Evolutionary conservation across 2,888 invertebrate species (phyloP), one percentile per base, ranked within the genome.

Genomic region (Aproaerema taeniolella): DNA sequence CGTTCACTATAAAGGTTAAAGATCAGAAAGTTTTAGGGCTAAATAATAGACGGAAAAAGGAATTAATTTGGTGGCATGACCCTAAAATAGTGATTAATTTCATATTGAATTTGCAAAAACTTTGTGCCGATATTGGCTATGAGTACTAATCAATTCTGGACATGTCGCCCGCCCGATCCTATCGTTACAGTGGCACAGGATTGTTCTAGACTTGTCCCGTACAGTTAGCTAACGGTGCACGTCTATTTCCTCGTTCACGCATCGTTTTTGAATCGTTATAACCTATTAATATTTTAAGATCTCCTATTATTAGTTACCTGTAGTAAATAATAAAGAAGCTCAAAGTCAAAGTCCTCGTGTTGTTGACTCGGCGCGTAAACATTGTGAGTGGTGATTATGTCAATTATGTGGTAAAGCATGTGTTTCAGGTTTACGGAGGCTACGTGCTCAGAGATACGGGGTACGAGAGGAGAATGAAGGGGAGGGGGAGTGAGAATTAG

Each of bases 141-240:
- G 4, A 4, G 20, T 26, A 26, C 44, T 73, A 56, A 79, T 80
- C 64, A 75, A 82, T 82, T 72, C 81, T 75, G 71, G 70, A 77
- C 78, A 58, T 76, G 80, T 77, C 73, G 67, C 61, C 55, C 73
- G 67, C 60, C 55, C 56, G 73, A 73, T 75, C 58, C 67, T 69
- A 75, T 72, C 74, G 67, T 52, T 60, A 49, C 3, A 53, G 58
- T 61, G 57, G 68, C 70, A 52, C 67, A 80, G 82, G 80, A 81
- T 74, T 76, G 74, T 83, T 82, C 81, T 82, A 82, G 81, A 72
- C 79, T 69, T 75, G 61, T 67, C 67, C 63, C 64, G 58, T 74
- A 83, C 85, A 78, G 83, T 86, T 82, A 83, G 50, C 61, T 85
- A 83, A 83, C 83, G 85, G 85, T 68, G 79, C 59, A 53, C 50